phyloP scores from a whole-genome alignment of 2,797 vertebrate genomes.

The Pangasius krempfi region DNA sequence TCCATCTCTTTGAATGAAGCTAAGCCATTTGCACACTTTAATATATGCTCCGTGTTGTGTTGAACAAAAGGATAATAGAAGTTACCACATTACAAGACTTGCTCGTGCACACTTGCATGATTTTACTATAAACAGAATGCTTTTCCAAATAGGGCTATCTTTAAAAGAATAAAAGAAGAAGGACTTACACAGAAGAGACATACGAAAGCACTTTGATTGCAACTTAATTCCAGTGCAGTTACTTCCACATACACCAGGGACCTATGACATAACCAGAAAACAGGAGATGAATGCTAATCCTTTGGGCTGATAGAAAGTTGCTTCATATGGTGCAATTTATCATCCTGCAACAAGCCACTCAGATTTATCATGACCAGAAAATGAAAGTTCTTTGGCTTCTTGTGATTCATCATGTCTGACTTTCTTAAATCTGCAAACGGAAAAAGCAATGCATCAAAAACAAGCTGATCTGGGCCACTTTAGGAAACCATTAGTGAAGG shows the following conservation, averaged over 20 bases:
- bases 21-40: constrained; percentile 12
- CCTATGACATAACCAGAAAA: constrained; percentile 56
- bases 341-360: constrained; percentile 47
- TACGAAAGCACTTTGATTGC: constrained; percentile 59
- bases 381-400: constrained; percentile 51
- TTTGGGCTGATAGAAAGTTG: constrained; percentile 51
- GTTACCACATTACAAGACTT: constrained; percentile 9
- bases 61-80: not conserved
- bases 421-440: constrained; percentile 56
- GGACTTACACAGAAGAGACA: constrained; percentile 42
- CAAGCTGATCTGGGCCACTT: constrained; percentile 57
- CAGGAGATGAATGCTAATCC: constrained; percentile 53
- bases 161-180: constrained; percentile 37
- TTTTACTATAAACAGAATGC: constrained; percentile 12
- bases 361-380: constrained; percentile 40
- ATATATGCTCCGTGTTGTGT: not conserved
- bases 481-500: constrained; percentile 71
- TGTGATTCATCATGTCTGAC: constrained; percentile 60
- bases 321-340: constrained; percentile 49
- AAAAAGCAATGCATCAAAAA: constrained; percentile 56
- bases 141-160: constrained; percentile 36
- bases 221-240: constrained; percentile 52
- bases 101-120: not conserved
- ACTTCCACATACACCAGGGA: constrained; percentile 52
- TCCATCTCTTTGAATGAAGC: constrained; percentile 8